Percentiles rank a stretch among this genome's conserved stretches.
These are phyloP conservation scores for Himalopsyche kuldschensis DNA, from an alignment of 2,888 invertebrate species.

Conservation along the genomic window DNA sequence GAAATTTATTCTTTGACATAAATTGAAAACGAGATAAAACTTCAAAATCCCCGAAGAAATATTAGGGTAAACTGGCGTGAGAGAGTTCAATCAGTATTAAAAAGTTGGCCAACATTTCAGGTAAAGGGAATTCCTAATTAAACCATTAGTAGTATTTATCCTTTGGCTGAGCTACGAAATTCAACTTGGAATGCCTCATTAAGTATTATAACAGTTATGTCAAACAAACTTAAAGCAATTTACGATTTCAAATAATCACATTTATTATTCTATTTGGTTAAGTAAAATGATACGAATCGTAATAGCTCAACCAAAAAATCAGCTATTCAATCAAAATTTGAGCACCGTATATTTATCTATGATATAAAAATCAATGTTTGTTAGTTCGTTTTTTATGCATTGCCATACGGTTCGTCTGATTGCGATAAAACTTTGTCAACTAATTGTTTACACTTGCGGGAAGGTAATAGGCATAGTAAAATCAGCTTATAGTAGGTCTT, in stretches of 20 bases:
- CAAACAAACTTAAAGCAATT: neutral
- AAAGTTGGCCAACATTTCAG: neutral
- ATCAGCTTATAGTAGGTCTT: too few species aligned
- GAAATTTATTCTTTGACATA: neutral
- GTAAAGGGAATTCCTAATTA: neutral
- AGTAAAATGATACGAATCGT: neutral
- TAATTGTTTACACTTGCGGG: too few species aligned
- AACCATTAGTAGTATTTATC: neutral
- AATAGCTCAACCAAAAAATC: neutral
- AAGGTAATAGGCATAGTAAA: too few species aligned
- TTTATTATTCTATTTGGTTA: neutral
- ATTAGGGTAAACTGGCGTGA: neutral
- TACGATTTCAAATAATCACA: neutral
- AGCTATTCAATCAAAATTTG: too few species aligned
- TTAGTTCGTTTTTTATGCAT: too few species aligned
- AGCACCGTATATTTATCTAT: too few species aligned
- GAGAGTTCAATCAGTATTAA: neutral
- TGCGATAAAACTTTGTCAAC: too few species aligned
- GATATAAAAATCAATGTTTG: too few species aligned
- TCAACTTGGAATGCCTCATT: neutral
- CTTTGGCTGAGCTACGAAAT: neutral
- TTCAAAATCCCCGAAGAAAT: neutral
- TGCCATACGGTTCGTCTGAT: too few species aligned
- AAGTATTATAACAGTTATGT: neutral
- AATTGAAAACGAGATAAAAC: neutral